These are phyloP conservation scores for Holacanthus passer DNA, from an alignment of 2,113 vertebrate genomes.

Conservation along the genomic window DNA sequence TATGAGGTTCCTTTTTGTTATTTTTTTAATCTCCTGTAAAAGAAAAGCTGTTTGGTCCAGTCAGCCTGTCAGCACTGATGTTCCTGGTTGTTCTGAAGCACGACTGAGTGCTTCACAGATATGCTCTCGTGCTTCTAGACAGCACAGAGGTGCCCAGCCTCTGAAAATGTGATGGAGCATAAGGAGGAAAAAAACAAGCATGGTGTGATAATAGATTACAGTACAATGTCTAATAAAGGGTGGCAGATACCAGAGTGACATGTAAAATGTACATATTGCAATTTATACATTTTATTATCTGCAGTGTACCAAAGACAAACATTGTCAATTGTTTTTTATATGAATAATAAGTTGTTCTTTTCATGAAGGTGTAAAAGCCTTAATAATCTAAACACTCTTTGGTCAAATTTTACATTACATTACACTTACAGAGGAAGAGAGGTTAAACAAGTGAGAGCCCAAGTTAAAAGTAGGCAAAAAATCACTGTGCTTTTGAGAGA, in stretches of 20 bases:
- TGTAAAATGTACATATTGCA: not conserved
- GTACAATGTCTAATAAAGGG: not conserved
- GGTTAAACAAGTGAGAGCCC: not conserved
- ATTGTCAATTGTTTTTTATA: no score
- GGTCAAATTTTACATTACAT: no score
- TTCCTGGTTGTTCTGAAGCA: conserved; percentile 9
- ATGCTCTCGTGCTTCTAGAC: conserved; percentile 36
- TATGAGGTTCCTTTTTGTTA: not conserved
- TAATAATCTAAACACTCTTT: no score
- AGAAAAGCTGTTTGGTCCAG: not conserved
- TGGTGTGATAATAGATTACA: not conserved
- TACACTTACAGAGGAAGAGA: not conserved
- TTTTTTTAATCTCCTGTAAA: not conserved
- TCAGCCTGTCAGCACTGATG: not conserved
- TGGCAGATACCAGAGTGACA: not conserved
- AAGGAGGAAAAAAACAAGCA: not conserved
- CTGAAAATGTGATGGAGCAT: conserved; percentile 4
- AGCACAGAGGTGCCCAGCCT: not conserved
- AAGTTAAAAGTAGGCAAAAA: not conserved
- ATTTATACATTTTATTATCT: not conserved
- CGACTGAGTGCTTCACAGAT: conserved; percentile 30
- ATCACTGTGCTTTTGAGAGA: not conserved
- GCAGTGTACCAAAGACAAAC: not conserved
- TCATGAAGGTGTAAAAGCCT: no score
- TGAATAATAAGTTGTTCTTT: no score